phyloP scores from a whole-genome alignment of 2,797 vertebrate genomes.

The Mormyrus proboscirostris region DNA sequence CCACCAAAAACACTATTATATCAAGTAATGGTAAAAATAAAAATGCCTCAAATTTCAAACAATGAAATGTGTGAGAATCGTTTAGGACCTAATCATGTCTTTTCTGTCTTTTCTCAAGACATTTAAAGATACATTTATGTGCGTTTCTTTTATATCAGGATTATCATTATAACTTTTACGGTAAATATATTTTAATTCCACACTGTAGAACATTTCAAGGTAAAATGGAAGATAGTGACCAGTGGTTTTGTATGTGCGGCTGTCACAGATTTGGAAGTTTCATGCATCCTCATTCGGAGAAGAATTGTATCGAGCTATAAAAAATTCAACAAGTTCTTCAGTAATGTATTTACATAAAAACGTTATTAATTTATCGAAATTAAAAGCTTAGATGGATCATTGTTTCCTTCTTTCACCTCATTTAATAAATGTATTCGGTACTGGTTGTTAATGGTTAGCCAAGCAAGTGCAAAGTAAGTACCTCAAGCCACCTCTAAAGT shows the following conservation, averaged over 20 bases:
- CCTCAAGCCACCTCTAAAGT: background rate
- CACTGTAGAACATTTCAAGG: background rate
- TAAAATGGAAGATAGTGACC: background rate
- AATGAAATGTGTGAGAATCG: background rate
- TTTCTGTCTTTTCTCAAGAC: background rate
- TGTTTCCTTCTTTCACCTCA: background rate
- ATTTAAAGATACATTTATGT: background rate
- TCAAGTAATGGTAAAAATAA: background rate
- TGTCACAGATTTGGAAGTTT: background rate
- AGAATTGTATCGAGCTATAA: background rate
- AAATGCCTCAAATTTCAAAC: background rate
- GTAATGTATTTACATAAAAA: background rate
- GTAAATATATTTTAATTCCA: conserved; percentile 1
- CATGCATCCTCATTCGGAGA: background rate
- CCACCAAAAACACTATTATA: background rate
- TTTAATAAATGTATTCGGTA: background rate
- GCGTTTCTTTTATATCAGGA: background rate
- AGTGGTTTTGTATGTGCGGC: background rate
- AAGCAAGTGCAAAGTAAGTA: background rate
- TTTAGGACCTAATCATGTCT: background rate
- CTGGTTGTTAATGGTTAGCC: background rate
- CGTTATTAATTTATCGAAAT: background rate
- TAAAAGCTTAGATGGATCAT: background rate
- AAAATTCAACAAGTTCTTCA: background rate
- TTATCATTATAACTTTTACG: background rate